A percentile compares a stretch with the other conserved stretches of the same genome.
Evolutionary conservation across 92 coral and sea anemone genomes (phyloP).

Genomic region (Meandrina meandrites): DNA sequence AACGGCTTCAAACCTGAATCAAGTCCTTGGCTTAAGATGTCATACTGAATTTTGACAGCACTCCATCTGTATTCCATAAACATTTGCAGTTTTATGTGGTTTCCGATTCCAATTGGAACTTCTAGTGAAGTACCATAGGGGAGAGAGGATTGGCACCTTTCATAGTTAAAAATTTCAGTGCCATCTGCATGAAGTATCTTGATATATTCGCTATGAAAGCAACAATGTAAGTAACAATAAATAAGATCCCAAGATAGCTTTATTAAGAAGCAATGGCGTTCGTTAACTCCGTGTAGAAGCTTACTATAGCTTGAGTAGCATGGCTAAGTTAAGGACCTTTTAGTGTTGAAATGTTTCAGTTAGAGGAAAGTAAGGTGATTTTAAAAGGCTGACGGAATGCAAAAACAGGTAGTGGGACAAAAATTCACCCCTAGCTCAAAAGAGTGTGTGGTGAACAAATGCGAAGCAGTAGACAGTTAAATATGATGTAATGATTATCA

Average conservation of each 20-base stretch:
- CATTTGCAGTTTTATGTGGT: background rate
- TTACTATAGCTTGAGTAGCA: too few relatives aligned
- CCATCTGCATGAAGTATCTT: background rate
- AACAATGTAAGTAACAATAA: background rate
- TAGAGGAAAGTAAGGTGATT: too few relatives aligned
- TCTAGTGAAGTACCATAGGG: slow-evolving; percentile 16
- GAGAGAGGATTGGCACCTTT: slow-evolving; percentile 4
- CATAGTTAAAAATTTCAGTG: background rate
- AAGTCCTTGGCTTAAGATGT: background rate
- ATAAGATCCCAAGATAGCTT: background rate
- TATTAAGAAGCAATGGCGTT: too few relatives aligned
- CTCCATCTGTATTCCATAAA: slow-evolving; percentile 19
- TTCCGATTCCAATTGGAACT: slow-evolving; percentile 13
- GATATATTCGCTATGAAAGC: background rate
- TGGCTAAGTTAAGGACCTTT: too few relatives aligned
- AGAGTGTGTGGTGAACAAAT: too few relatives aligned
- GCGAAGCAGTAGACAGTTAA: too few relatives aligned
- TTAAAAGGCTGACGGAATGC: too few relatives aligned
- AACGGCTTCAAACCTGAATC: slow-evolving; percentile 15
- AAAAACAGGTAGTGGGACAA: too few relatives aligned
- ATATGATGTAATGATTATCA: too few relatives aligned
- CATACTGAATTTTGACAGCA: slow-evolving; percentile 10
- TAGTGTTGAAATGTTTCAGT: too few relatives aligned
- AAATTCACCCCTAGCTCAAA: too few relatives aligned
- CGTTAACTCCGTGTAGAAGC: too few relatives aligned